phyloP scores from a whole-genome alignment of 2,888 invertebrate species.

The Eupithecia subfuscata region DNA sequence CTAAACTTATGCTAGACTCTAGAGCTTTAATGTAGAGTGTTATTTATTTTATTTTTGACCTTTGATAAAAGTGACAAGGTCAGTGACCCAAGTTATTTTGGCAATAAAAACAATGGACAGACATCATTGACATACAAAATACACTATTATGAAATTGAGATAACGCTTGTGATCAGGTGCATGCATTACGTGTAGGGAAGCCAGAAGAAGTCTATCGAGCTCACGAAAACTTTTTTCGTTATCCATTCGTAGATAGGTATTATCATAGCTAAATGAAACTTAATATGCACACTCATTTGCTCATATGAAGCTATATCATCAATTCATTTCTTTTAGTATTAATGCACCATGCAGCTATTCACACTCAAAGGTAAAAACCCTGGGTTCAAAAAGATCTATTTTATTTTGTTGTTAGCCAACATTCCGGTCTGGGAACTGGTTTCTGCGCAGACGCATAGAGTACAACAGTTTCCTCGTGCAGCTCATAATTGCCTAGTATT shows the following conservation, averaged over 20 bases:
- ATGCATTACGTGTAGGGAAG: not conserved
- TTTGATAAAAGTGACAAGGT: not conserved
- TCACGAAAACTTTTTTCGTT: not conserved
- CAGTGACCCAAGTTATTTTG: not conserved
- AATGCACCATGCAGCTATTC: not conserved
- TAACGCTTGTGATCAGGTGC: not conserved
- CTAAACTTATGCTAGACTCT: no score
- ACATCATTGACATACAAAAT: not conserved
- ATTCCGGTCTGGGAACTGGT: conserved; percentile 10
- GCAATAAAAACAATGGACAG: not conserved
- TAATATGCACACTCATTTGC: no score
- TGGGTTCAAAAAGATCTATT: not conserved
- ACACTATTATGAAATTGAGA: not conserved
- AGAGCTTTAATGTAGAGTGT: not conserved
- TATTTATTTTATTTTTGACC: not conserved
- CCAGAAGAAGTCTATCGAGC: not conserved
- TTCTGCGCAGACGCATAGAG: not conserved
- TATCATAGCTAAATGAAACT: not conserved
- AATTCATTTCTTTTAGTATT: not conserved
- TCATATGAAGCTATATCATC: not conserved
- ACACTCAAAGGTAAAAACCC: not conserved
- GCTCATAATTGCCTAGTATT: not conserved
- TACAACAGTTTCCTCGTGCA: not conserved
- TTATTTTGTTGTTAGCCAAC: not conserved
- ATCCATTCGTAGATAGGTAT: not conserved